Conservation (phyloP, 2,888 invertebrate species). For the Apoda limacodes region DNA sequence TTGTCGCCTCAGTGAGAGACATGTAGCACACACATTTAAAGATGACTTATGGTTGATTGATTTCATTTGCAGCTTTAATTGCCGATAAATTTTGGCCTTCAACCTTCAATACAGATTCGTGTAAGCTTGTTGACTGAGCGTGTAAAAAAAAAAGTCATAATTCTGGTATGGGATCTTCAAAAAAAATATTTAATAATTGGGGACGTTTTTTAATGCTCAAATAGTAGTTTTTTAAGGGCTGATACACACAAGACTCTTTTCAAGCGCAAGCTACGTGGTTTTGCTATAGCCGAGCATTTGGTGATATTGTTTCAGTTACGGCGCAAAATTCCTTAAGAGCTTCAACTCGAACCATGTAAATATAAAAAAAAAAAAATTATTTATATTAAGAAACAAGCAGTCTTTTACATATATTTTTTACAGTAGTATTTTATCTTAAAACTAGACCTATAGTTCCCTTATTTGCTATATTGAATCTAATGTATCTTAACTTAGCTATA, state of each 20-base stretch:
- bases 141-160: constrained; percentile 24
- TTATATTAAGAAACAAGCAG: no score
- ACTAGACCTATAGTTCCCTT: no score
- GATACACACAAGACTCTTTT: constrained; percentile 25
- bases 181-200: constrained; percentile 21
- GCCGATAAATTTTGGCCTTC: constrained; percentile 21
- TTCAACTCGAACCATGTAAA: constrained; percentile 21
- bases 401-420: no score
- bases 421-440: no score
- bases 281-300: constrained; percentile 21
- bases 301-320: constrained; percentile 19
- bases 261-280: constrained; percentile 19
- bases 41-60: constrained; percentile 20
- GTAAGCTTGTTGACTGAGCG: constrained; percentile 21
- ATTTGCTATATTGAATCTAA: no score
- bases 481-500: no score
- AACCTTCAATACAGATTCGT: constrained; percentile 22
- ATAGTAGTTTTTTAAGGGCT: constrained; percentile 27
- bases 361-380: constrained; percentile 23
- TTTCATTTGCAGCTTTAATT: constrained; percentile 22
- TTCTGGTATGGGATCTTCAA: constrained; percentile 24
- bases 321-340: constrained; percentile 21
- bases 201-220: constrained; percentile 27
- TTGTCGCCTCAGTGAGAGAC: no score
- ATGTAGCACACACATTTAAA: no score